Evolutionary conservation across 2,113 vertebrate species (phyloP), one percentile per base, ranked within the genome.

Genomic region (Promerops cafer): DNA sequence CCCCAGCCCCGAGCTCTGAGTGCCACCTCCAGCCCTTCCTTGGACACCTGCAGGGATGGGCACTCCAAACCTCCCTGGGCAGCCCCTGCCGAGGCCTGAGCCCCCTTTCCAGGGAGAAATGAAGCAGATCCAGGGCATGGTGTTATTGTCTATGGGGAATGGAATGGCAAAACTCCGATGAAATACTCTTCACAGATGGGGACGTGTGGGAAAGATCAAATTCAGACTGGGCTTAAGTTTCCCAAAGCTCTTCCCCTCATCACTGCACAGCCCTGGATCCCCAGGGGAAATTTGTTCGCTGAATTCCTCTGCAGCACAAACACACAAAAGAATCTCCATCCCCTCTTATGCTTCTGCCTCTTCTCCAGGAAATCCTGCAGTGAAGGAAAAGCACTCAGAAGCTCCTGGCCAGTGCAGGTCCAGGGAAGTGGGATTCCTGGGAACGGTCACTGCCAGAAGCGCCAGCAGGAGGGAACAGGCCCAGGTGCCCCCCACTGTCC

Each of bases 11-110:
- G 57, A 64, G 69, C 59, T 3, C 69, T 47, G 19, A 65, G 19
- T 49, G 40, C 24, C 42, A n/a, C 0, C 0, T 54, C 49, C 57
- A 72, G 39, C 9, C 1, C 0, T n/a, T 70, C 66, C 66, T 24
- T 6, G 37, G 45, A 33, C 27, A 31, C 33, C 35, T 85, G 35
- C 35, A 57, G 44, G 71, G 13, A 50, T 68, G 61, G 45, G 14
- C 0, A 33, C 44, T 39, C 22, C 39, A 39, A 4, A 8, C 7
- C 6, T 18, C 21, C 33, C 53, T 28, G 63, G 26, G 45, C 37
- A 60, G 45, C 11, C 37, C 17, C 9, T 50, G 11, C 20, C 26
- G 37, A 11, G 42, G n/a, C 40, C 57, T 57, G 37, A 27, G 0
- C 37, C 1, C 21, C 26, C 21, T 49, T 31, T 64, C 35, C 50